phyloP scores from a whole-genome alignment of 2,113 vertebrate species.

The Rhinopomastus cyanomelas region DNA sequence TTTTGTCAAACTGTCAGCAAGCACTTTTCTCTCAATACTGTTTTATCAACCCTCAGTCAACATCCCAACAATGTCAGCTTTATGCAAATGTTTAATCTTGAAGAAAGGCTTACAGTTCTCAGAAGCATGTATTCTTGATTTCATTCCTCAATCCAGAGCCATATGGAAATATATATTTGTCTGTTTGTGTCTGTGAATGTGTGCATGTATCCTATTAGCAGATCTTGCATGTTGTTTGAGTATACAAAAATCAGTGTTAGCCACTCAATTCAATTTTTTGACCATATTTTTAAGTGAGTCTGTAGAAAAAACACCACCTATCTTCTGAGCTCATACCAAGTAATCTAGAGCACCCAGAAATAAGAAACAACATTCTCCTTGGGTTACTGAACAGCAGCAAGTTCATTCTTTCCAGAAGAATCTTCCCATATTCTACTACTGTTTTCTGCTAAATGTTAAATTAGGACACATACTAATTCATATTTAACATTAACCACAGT shows the following conservation, averaged over 20 bases:
- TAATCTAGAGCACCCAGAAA: too few species aligned
- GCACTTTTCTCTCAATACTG: constrained; percentile 69
- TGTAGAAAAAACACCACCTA: neutral
- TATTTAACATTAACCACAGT: constrained; percentile 1
- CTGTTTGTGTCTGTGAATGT: too few species aligned
- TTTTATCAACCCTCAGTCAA: constrained; percentile 60
- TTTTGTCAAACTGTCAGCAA: constrained; percentile 88
- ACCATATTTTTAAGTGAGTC: neutral
- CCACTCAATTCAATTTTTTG: neutral
- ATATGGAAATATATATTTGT: neutral
- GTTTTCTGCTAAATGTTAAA: neutral
- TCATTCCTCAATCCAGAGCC: neutral
- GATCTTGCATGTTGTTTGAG: neutral
- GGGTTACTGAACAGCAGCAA: neutral
- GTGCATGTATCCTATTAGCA: neutral
- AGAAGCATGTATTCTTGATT: neutral
- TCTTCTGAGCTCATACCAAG: too few species aligned
- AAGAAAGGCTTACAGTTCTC: constrained; percentile 31
- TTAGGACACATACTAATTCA: neutral
- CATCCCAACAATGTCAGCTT: constrained; percentile 31
- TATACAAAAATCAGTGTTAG: neutral
- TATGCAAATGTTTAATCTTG: constrained; percentile 65
- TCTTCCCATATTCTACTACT: neutral
- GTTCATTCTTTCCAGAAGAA: neutral
- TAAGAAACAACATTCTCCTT: neutral